phyloP scores from a whole-genome alignment of 2,113 vertebrate species.

The Macrotus californicus region DNA sequence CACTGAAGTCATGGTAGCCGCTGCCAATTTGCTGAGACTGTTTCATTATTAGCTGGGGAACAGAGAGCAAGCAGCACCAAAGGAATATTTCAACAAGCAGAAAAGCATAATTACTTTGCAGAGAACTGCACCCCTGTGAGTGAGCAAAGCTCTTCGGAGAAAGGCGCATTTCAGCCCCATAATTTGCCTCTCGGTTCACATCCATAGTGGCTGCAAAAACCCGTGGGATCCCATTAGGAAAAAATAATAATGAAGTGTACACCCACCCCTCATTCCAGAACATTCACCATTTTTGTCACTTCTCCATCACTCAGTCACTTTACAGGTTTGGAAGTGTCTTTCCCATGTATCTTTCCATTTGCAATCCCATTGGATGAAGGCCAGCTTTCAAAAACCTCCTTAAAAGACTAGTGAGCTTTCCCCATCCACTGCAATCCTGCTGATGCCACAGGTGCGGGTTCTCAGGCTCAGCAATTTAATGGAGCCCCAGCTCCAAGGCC shows the following conservation, averaged over 20 bases:
- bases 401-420: background rate
- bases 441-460: constrained; percentile 22
- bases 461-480: background rate
- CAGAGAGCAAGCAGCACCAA: background rate
- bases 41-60: background rate
- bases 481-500: background rate
- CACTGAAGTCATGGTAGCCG: background rate
- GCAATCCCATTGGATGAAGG: background rate
- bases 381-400: background rate
- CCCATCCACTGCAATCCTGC: background rate
- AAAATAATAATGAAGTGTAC: background rate
- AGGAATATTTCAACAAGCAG: background rate
- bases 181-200: background rate
- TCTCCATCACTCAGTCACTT: background rate
- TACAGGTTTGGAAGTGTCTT: background rate
- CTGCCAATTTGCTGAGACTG: background rate
- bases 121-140: background rate
- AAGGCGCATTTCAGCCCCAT: background rate
- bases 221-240: background rate
- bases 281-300: background rate
- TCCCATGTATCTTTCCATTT: constrained; percentile 31
- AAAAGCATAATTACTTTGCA: background rate
- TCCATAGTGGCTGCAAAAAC: background rate
- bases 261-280: accelerated
- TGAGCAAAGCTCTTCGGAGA: background rate